Percentiles rank a stretch among this genome's conserved stretches.
Conservation (phyloP, 2,113 vertebrate genomes). For the Sinocyclocheilus grahami region DNA sequence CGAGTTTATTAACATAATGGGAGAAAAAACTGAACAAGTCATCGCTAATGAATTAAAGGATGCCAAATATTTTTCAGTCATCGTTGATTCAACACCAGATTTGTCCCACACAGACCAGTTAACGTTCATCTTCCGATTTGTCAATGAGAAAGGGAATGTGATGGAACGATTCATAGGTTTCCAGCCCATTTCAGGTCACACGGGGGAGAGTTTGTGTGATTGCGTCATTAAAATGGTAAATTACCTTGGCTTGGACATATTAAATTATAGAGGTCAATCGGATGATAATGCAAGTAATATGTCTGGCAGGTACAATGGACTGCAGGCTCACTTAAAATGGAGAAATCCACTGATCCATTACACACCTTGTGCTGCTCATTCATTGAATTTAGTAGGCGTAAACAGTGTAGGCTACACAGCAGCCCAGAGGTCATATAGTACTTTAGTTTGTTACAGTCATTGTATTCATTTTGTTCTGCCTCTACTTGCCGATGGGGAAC, state of each 20-base stretch:
- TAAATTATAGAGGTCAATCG: too few relatives aligned
- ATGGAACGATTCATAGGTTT: background rate
- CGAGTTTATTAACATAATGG: background rate
- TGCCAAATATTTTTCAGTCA: background rate
- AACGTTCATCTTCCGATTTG: background rate
- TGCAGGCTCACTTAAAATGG: background rate
- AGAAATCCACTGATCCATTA: background rate
- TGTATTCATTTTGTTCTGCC: too few relatives aligned
- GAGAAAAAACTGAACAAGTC: background rate
- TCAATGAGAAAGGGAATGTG: background rate
- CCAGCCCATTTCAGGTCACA: too few relatives aligned
- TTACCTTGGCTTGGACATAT: background rate
- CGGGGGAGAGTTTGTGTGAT: background rate
- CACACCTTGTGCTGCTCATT: background rate
- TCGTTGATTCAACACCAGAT: background rate
- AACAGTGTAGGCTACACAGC: too few relatives aligned
- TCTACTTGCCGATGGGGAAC: background rate
- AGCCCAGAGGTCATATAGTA: too few relatives aligned
- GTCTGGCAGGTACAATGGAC: background rate
- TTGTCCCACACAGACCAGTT: background rate
- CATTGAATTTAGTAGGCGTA: background rate
- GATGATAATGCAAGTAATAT: too few relatives aligned
- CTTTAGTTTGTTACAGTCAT: too few relatives aligned
- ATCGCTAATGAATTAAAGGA: too few relatives aligned
- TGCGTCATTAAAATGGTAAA: background rate